Evolutionary conservation across 2,888 invertebrate genomes (phyloP).

Genomic region (Eristalis intricaria): DNA sequence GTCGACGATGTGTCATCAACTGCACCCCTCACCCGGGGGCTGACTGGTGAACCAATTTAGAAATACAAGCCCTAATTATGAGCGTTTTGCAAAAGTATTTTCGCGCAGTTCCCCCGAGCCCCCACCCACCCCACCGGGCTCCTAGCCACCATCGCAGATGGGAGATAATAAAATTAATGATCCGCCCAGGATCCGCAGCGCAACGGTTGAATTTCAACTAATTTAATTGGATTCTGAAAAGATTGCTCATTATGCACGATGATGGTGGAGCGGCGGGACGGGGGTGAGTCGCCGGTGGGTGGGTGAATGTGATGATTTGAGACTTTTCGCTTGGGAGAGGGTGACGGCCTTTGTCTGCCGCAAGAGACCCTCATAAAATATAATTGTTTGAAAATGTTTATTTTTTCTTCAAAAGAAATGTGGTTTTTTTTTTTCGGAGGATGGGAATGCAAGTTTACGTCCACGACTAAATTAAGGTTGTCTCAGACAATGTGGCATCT

Average conservation of each 20-base stretch:
- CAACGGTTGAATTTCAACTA: constrained; percentile 24
- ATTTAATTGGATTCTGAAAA: constrained; percentile 43
- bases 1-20: constrained; percentile 17
- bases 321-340: background rate
- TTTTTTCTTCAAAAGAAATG: background rate
- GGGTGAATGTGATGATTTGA: background rate
- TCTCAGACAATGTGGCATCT: no score
- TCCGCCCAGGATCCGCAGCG: constrained; percentile 20
- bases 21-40: background rate
- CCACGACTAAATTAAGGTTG: no score
- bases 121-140: background rate
- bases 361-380: constrained; percentile 7
- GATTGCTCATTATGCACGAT: background rate
- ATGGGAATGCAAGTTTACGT: no score
- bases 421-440: no score
- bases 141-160: background rate
- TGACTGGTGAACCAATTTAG: background rate
- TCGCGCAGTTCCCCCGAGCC: constrained; percentile 8
- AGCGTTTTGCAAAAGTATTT: constrained; percentile 49
- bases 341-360: constrained; percentile 11
- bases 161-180: constrained; percentile 37
- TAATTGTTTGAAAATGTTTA: constrained; percentile 7
- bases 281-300: background rate
- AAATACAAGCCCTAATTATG: constrained; percentile 29
- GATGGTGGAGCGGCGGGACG: background rate